Base-by-base conservation (phyloP, 2,888 invertebrate species). In the Conchocele bisecta region DNA sequence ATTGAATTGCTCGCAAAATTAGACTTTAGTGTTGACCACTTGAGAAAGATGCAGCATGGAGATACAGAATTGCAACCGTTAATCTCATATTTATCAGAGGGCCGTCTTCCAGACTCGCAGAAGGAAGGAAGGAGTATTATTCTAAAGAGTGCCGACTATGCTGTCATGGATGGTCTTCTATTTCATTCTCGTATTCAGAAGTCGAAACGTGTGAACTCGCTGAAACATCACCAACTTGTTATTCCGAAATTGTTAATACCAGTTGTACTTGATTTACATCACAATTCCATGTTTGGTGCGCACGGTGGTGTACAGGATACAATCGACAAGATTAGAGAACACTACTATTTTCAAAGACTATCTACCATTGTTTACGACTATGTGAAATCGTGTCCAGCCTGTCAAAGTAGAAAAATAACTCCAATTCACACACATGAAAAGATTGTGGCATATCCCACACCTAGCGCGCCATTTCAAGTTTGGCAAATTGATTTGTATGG, bases 401-500 rank as follows among this genome's bases (percentile, higher is more conserved):
- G 51, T 26, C 61, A 61, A 22, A 46, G 33, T 20, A 39, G 69
- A 11, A 77, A 77, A 39, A 28, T 59, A 4, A 72, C 71, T 3
- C 22, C 41, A 15, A 3, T 33, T 9, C 35, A 37, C 17, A 57
- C 66, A n/a, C 70, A 71, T 42, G 57, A 50, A 31, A 57, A 31
- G 4, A 69, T 60, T 42, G 44, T 37, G 15, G 29, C 67, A 22
- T 67, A 64, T 46, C 46, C 60, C 13, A 63, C 66, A 1, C 75
- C 66, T 13, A 31, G 35, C 20, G 58, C 59, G 29, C 57, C 64
- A 17, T 75, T 70, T 64, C 44, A 51, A 35, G 60, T 67, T 9
- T 75, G 67, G 66, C 56, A 75, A 56, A 58, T 67, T 24, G 70
- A 75, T 29, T 33, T 67, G 9, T 72, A 63, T 58, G 72, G 72